These are phyloP conservation scores for Pristionchus pacificus DNA, from an alignment of 1,140 invertebrate genomes.

Conservation along the genomic window DNA sequence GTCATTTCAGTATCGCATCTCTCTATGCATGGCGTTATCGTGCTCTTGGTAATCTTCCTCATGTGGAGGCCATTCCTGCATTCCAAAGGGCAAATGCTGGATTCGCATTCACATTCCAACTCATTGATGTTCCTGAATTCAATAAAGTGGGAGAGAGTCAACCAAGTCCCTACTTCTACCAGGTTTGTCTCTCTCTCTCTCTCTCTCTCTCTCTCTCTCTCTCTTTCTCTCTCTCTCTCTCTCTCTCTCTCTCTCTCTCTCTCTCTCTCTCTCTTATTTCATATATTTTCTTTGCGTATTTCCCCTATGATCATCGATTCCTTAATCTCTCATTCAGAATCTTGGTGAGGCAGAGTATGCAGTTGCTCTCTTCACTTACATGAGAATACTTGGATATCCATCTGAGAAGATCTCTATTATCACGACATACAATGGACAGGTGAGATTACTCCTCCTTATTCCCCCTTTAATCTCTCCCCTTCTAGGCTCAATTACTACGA, in stretches of 20 bases:
- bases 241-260: too few relatives aligned
- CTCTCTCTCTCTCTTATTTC: too few relatives aligned
- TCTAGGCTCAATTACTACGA: conserved; percentile 66
- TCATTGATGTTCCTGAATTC: conserved; percentile 93
- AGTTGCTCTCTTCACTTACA: conserved; percentile 96
- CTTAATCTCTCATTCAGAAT: too few relatives aligned
- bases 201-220: too few relatives aligned
- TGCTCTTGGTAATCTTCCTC: conserved; percentile 81
- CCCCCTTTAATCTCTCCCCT: too few relatives aligned
- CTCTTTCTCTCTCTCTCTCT: too few relatives aligned
- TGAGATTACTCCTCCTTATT: conserved; percentile 77
- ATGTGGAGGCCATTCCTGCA: conserved; percentile 76
- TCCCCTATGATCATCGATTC: too few relatives aligned
- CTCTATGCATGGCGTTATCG: conserved; percentile 98
- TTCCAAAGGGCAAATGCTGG: conserved; percentile 84
- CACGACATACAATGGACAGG: conserved; percentile 99
- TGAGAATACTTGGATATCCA: conserved; percentile 93
- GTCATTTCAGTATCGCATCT: conserved; percentile 73
- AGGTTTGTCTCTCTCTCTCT: conserved; percentile 69
- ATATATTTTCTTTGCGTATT: too few relatives aligned
- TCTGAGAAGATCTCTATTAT: conserved; percentile 94
- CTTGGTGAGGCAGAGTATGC: conserved; percentile 97
- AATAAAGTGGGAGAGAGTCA: conserved; percentile 94
- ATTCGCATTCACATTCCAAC: conserved; percentile 85
- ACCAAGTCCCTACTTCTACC: conserved; percentile 96